phyloP scores from a whole-genome alignment of 2,888 invertebrate species.

The Gisinianus flammeolus region DNA sequence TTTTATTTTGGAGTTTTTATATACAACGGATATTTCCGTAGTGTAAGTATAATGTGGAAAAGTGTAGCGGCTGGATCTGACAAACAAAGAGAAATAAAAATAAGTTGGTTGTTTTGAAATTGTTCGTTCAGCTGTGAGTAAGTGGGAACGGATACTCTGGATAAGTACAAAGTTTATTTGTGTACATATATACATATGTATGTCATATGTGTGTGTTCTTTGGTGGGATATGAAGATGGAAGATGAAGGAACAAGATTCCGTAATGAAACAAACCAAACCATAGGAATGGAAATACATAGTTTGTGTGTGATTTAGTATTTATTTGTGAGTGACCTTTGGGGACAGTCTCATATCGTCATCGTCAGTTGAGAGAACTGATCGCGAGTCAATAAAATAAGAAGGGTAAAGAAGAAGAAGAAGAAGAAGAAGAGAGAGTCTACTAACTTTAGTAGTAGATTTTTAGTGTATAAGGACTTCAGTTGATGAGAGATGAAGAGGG shows the following conservation, averaged over 20 bases:
- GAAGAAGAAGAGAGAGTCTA: not conserved
- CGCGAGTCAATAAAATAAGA: not conserved
- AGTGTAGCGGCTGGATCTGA: too few species aligned
- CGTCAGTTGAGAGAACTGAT: not conserved
- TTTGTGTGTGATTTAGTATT: slow-evolving; percentile 15
- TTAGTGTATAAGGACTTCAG: not conserved
- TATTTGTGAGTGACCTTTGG: slow-evolving; percentile 3
- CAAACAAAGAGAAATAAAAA: too few species aligned
- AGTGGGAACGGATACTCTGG: too few species aligned
- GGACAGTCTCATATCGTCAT: too few species aligned
- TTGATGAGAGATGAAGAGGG: not conserved
- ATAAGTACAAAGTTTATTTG: too few species aligned
- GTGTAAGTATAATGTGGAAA: too few species aligned
- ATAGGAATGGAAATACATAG: slow-evolving; percentile 2
- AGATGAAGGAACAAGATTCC: not conserved
- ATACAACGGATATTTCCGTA: too few species aligned
- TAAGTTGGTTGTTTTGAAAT: too few species aligned
- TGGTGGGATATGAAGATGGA: not conserved
- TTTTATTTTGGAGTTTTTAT: too few species aligned
- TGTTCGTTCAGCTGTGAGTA: too few species aligned
- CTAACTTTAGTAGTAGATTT: not conserved
- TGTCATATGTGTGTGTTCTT: too few species aligned
- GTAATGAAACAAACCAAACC: not conserved
- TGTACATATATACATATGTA: too few species aligned
- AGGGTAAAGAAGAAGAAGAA: not conserved